Percentiles rank a stretch among this genome's conserved stretches.
Conservation (phyloP, 2,797 vertebrate species). For the Labeo calbasu region DNA sequence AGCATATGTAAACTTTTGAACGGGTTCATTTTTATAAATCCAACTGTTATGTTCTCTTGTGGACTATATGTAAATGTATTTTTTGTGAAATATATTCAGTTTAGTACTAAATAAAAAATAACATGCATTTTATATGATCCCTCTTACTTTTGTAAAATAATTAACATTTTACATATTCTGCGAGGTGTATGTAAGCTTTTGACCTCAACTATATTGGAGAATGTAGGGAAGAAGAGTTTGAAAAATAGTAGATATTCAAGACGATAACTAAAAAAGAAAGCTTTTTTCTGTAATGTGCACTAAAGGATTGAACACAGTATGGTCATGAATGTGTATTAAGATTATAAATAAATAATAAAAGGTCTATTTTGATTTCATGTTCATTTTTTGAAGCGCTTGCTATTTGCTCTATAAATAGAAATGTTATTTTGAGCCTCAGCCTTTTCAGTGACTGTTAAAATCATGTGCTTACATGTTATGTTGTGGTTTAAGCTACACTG, state of each 20-base stretch:
- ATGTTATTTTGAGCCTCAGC: background rate
- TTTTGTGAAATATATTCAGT: too few relatives aligned
- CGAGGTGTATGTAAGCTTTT: too few relatives aligned
- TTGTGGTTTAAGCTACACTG: conserved; percentile 2
- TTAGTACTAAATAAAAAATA: too few relatives aligned
- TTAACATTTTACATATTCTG: too few relatives aligned
- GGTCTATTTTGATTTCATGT: background rate
- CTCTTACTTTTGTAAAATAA: too few relatives aligned
- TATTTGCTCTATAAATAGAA: background rate
- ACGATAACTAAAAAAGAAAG: background rate
- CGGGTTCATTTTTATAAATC: too few relatives aligned
- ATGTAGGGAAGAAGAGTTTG: background rate
- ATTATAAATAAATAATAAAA: background rate
- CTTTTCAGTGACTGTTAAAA: background rate
- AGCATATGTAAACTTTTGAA: too few relatives aligned
- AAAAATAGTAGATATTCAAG: background rate
- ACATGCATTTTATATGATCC: too few relatives aligned
- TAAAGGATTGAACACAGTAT: background rate
- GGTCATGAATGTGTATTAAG: background rate
- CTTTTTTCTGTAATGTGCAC: background rate
- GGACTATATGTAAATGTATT: too few relatives aligned
- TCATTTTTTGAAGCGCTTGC: background rate
- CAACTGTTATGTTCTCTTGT: too few relatives aligned
- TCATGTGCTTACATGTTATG: background rate
- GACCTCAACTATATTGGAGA: background rate